Percentiles rank a stretch among this genome's conserved stretches.
These are phyloP conservation scores for Geophilus truncorum DNA, from an alignment of 2,888 invertebrate genomes.

Conservation along the genomic window DNA sequence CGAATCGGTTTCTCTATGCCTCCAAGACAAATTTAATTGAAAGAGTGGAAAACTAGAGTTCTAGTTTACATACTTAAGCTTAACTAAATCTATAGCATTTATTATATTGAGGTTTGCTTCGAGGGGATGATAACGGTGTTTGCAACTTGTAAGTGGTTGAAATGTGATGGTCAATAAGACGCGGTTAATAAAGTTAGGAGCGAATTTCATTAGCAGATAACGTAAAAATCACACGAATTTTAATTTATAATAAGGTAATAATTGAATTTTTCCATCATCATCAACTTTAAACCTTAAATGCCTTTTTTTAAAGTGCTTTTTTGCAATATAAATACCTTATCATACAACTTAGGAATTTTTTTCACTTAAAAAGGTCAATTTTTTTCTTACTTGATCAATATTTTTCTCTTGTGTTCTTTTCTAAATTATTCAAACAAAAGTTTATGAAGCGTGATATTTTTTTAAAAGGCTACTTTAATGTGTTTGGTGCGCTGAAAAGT, in stretches of 20 bases:
- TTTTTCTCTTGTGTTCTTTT: not conserved
- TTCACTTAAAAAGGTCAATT: not conserved
- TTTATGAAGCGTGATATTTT: conserved; percentile 13
- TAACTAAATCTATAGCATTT: not conserved
- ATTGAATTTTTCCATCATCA: not conserved
- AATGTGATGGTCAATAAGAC: not conserved
- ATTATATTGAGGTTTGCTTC: not conserved
- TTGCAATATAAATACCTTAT: not conserved
- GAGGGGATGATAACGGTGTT: not conserved
- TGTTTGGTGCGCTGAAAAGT: not conserved
- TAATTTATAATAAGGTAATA: no score
- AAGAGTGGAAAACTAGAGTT: not conserved
- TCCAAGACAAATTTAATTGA: not conserved
- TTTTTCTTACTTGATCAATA: not conserved
- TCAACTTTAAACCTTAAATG: not conserved
- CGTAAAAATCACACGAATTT: no score
- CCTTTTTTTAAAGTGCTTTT: not conserved
- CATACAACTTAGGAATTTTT: not conserved
- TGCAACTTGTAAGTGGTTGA: not conserved
- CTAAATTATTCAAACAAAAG: not conserved
- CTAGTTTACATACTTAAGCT: not conserved
- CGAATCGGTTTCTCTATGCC: not conserved
- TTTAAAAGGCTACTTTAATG: not conserved
- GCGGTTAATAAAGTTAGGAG: not conserved
- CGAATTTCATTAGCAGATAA: not conserved